Conservation (phyloP, 2,888 invertebrate species). For the Scotopteryx bipunctaria region DNA sequence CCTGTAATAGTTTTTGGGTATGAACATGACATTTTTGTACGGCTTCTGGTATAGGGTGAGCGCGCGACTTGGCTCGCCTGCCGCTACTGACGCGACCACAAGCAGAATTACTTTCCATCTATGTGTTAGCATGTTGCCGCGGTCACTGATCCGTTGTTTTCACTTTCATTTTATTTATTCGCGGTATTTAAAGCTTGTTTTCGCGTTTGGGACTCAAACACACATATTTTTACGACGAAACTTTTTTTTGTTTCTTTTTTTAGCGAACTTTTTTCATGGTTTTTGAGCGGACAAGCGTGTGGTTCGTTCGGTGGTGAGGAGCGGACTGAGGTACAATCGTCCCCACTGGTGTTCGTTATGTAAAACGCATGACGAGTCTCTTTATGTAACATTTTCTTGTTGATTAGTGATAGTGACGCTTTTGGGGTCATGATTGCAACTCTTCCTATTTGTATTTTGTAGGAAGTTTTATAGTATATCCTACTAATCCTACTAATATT, state of each 20-base stretch:
- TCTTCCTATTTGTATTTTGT: slow-evolving; percentile 28
- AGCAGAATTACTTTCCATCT: slow-evolving; percentile 79
- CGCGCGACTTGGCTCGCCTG: slow-evolving; percentile 72
- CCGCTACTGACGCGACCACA: slow-evolving; percentile 60
- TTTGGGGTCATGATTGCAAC: slow-evolving; percentile 44
- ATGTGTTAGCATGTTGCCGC: slow-evolving; percentile 74
- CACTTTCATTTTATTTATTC: slow-evolving; percentile 70
- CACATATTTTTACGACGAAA: slow-evolving; percentile 47
- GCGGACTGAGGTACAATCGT: slow-evolving; percentile 37
- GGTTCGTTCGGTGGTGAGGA: slow-evolving; percentile 37
- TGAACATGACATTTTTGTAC: slow-evolving; percentile 67
- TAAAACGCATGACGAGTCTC: slow-evolving; percentile 54
- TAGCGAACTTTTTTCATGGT: slow-evolving; percentile 46
- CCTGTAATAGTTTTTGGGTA: slow-evolving; percentile 62
- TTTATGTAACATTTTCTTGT: slow-evolving; percentile 49
- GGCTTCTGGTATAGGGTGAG: slow-evolving; percentile 65
- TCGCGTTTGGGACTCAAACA: slow-evolving; percentile 40
- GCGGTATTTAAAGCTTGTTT: slow-evolving; percentile 30
- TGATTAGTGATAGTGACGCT: slow-evolving; percentile 54
- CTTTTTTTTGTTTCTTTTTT: slow-evolving; percentile 35
- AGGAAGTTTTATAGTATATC: slow-evolving; percentile 4
- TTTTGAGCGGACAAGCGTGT: slow-evolving; percentile 41
- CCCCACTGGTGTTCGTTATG: slow-evolving; percentile 45
- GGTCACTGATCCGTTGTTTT: slow-evolving; percentile 72
- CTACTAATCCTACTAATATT: no score